These are phyloP conservation scores for Trachemys scripta DNA, from an alignment of 2,113 vertebrate genomes.

Conservation along the genomic window DNA sequence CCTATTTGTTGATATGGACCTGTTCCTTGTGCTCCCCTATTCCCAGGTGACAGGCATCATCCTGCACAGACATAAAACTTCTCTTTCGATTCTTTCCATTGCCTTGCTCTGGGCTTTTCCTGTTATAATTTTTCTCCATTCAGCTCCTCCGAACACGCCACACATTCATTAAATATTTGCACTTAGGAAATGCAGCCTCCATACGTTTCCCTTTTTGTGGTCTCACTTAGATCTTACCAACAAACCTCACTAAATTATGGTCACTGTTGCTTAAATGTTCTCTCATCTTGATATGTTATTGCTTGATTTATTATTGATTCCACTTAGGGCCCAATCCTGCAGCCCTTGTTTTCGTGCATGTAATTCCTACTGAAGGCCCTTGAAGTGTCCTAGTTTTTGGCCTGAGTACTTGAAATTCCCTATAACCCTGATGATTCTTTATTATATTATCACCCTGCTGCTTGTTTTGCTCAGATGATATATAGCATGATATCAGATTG, in stretches of 20 bases:
- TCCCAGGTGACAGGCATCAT: slow-evolving; percentile 25
- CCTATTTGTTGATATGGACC: background rate
- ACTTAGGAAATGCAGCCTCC: slow-evolving; percentile 15
- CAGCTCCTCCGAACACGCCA: background rate
- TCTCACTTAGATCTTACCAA: slow-evolving; percentile 24
- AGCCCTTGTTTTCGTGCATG: background rate
- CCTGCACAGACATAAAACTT: background rate
- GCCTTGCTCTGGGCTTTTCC: background rate
- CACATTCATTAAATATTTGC: slow-evolving; percentile 29
- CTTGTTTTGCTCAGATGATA: background rate
- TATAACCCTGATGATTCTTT: background rate
- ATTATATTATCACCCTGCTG: background rate
- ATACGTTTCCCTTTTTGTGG: background rate
- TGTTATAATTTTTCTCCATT: slow-evolving; percentile 25
- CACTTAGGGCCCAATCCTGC: background rate
- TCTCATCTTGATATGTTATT: background rate
- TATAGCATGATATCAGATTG: background rate
- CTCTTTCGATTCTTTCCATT: background rate
- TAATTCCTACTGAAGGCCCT: background rate
- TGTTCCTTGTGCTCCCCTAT: background rate
- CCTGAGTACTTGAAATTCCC: background rate
- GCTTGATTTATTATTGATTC: slow-evolving; percentile 30
- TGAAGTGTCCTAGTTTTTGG: background rate
- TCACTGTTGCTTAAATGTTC: background rate
- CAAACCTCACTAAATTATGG: slow-evolving; percentile 8